Evolutionary conservation across 2,797 vertebrate genomes (phyloP).

Genomic region (Eremophila alpestris): DNA sequence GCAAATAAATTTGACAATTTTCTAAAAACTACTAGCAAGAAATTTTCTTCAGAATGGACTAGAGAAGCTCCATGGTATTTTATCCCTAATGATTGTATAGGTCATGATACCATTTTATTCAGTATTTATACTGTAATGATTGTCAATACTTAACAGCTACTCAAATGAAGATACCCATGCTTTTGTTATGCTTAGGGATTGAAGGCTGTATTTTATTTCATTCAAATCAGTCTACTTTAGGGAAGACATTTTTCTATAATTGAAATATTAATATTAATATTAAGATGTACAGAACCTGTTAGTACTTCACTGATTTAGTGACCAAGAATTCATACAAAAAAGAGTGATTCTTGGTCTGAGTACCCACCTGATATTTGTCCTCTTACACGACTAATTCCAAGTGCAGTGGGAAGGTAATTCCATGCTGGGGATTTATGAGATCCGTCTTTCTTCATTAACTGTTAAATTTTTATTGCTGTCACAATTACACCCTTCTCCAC

Average conservation of each 20-base stretch:
- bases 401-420: background rate
- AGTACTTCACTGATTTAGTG: background rate
- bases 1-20: background rate
- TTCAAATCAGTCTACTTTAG: background rate
- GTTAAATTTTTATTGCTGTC: background rate
- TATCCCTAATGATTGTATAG: background rate
- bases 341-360: background rate
- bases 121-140: background rate
- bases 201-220: background rate
- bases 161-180: background rate
- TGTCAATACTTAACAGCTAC: background rate
- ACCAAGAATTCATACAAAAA: background rate
- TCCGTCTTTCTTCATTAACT: background rate
- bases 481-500: background rate
- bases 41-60: background rate
- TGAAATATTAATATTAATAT: no score
- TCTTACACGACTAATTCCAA: background rate
- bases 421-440: fast-evolving
- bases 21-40: background rate
- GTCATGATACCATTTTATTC: background rate
- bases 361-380: background rate
- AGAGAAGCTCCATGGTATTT: background rate
- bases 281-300: background rate
- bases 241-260: background rate
- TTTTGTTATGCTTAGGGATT: background rate